phyloP scores from a whole-genome alignment of 1,140 invertebrate genomes.

The Pseudomyrmex gracilis region DNA sequence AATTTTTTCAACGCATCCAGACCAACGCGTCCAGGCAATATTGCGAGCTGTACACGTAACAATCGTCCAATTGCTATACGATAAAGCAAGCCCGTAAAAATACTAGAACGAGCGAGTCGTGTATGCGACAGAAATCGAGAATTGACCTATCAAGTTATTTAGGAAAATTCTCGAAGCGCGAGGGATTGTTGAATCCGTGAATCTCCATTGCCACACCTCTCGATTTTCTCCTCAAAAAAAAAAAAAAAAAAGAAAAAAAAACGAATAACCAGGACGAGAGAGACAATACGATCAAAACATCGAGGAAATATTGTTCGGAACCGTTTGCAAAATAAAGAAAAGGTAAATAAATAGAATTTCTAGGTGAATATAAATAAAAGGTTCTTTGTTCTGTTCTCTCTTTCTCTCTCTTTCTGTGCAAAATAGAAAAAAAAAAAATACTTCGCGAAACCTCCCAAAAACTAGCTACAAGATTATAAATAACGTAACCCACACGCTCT shows the following conservation, averaged over 20 bases:
- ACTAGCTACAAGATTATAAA: neutral
- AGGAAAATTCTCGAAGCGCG: conserved; percentile 33
- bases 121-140: conserved; percentile 42
- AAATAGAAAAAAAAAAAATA: neutral
- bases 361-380: neutral
- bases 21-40: neutral
- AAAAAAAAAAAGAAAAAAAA: neutral
- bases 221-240: neutral
- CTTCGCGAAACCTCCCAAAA: no score
- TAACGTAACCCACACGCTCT: neutral
- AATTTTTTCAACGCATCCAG: conserved; percentile 27
- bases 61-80: conserved; percentile 19
- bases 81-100: conserved; percentile 24
- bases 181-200: conserved; percentile 1
- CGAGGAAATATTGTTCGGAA: conserved; percentile 7
- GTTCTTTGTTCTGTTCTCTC: neutral
- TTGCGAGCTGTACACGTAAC: conserved; percentile 14
- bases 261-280: neutral
- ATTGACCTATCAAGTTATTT: conserved; percentile 54
- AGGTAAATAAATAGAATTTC: neutral
- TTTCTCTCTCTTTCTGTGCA: neutral
- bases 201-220: conserved; percentile 45
- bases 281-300: neutral
- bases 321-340: neutral
- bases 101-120: neutral